Base-by-base conservation (phyloP, 1,140 invertebrate genomes). In the Brachionus manjavacas region DNA sequence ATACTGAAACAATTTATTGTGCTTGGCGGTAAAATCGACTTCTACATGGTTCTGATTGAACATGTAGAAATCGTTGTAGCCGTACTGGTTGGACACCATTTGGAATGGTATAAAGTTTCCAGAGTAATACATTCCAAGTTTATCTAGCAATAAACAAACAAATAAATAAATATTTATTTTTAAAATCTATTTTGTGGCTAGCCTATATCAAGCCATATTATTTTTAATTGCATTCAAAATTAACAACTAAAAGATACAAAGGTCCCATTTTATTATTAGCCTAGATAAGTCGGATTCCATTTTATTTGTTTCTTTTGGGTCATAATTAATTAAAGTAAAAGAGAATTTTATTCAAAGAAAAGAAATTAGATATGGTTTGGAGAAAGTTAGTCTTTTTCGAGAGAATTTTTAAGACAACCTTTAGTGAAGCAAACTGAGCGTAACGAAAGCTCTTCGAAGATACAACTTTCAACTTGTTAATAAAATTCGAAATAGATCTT, bases 191-290 rank as follows among this genome's bases (percentile, higher is more conserved):
- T 41, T 72, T 72, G 20, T 72, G 16, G 14, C 9, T 6, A 16
- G 16, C 8, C 28, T 72, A 41, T 41, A 72, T 39, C 68, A 6
- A 41, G 68, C 31, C 7, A 72, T 72, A 72, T 72, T 72, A 72
- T 72, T 72, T 72, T 72, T 72, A 72, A 72, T 72, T 23, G 35
- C 68, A 72, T 39, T 39, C 39, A 31, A 39, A n/a, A 68, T 68
- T 31, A 68, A 68, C 66, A 68, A 68, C 25, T 31, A 68, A 39
- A 72, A 41, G 35, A 72, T 12, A 43, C 68, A 72, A 23, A 39
- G 68, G 35, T 68, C 25, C 66, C 31, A 68, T 68, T 68, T 68
- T 68, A 72, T 72, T 72, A 72, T 72, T 72, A 72, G 68, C 35
- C 68, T 72, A 72, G 35, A 41, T 72, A 20, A 39, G 35, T 72